Conservation (phyloP, 2,888 invertebrate genomes). For the Melolontha melolontha region DNA sequence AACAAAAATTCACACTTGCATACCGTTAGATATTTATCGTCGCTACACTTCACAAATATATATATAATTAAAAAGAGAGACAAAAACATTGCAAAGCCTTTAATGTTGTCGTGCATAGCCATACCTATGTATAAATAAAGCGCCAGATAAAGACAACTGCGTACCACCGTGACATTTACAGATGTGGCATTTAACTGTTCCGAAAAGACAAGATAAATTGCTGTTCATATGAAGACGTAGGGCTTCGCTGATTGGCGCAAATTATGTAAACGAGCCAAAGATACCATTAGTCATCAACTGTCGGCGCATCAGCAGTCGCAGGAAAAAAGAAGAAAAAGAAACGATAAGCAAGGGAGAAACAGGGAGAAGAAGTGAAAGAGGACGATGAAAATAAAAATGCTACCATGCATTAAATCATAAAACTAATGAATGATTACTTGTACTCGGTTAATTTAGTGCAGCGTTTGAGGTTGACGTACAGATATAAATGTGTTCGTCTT, state of each 20-base stretch:
- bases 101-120: too few relatives aligned
- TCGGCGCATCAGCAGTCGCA: constrained; percentile 50
- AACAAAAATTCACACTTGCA: too few relatives aligned
- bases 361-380: not conserved
- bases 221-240: constrained; percentile 60
- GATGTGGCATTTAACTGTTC: constrained; percentile 64
- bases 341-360: constrained; percentile 5
- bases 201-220: constrained; percentile 62
- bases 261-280: constrained; percentile 62
- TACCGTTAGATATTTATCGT: too few relatives aligned
- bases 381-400: constrained; percentile 13
- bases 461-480: constrained; percentile 59
- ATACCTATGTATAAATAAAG: constrained; percentile 12
- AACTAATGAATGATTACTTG: constrained; percentile 58
- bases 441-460: constrained; percentile 56
- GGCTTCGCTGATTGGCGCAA: constrained; percentile 63
- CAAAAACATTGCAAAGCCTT: too few relatives aligned
- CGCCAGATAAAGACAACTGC: constrained; percentile 22
- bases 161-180: constrained; percentile 59
- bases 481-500: constrained; percentile 53
- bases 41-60: too few relatives aligned
- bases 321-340: constrained; percentile 37
- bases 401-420: constrained; percentile 56
- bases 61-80: too few relatives aligned
- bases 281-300: constrained; percentile 53